These are phyloP conservation scores for Triops cancriformis DNA, from an alignment of 1,140 invertebrate genomes.

Conservation along the genomic window DNA sequence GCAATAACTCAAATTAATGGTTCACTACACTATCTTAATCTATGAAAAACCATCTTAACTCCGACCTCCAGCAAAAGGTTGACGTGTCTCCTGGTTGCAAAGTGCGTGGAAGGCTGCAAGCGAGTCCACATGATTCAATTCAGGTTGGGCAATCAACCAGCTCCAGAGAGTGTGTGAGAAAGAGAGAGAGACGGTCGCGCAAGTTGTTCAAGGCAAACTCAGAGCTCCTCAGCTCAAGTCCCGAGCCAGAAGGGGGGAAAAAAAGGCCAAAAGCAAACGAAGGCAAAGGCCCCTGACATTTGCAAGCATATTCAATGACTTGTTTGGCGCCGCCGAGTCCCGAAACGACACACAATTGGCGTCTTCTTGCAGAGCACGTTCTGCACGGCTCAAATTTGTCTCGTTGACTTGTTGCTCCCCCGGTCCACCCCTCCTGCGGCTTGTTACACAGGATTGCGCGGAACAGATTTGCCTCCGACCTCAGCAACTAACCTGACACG, in stretches of 20 bases:
- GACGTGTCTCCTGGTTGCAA: no score
- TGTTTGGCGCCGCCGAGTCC: slow-evolving; percentile 11
- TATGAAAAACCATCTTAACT: no score
- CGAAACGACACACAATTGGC: slow-evolving; percentile 8
- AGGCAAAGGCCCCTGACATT: slow-evolving; percentile 12
- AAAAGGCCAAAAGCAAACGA: not conserved
- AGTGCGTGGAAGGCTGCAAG: not conserved
- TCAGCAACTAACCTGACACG: not conserved
- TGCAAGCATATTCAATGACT: slow-evolving; percentile 4
- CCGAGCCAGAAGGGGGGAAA: not conserved
- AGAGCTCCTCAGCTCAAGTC: not conserved
- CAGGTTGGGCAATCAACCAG: not conserved
- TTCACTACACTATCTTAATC: no score
- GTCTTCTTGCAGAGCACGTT: slow-evolving; percentile 12
- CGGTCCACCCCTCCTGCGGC: not conserved
- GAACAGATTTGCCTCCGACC: not conserved
- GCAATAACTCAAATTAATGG: no score
- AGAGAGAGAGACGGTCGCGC: not conserved
- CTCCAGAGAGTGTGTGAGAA: not conserved
- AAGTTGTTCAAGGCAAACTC: not conserved
- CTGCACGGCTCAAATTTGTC: slow-evolving; percentile 12
- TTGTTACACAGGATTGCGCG: not conserved
- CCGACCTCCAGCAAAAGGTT: no score
- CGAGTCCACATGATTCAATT: not conserved
- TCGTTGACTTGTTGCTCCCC: slow-evolving; percentile 1